Evolutionary conservation across 2,113 vertebrate genomes (phyloP).

Genomic region (Empidonax traillii): DNA sequence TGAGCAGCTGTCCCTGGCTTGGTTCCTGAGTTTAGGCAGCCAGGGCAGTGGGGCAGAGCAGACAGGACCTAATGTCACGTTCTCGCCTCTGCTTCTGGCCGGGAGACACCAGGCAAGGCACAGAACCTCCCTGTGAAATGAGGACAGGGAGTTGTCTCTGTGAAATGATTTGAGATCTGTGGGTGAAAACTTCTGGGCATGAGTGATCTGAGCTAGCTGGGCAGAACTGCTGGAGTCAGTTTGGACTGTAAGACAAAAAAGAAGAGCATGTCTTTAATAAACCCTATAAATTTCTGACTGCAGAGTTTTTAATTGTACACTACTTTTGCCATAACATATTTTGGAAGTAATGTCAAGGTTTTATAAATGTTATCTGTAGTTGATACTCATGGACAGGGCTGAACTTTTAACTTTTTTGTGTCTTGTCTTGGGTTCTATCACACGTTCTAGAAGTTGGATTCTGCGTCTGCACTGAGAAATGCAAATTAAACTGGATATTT

Average conservation of each 20-base stretch:
- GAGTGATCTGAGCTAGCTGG: not conserved
- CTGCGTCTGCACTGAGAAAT: conserved; percentile 78
- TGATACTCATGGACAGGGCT: conserved; percentile 58
- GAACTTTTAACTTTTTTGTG: conserved; percentile 24
- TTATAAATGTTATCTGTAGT: conserved; percentile 39
- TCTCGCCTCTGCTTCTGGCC: not conserved
- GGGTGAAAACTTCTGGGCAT: not conserved
- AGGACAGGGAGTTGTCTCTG: not conserved
- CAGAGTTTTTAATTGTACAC: conserved; percentile 27
- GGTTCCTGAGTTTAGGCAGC: not conserved
- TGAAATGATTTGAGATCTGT: not conserved
- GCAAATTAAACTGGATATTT: conserved; percentile 79
- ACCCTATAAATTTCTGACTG: not conserved
- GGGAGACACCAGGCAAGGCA: accelerated
- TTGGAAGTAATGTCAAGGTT: conserved; percentile 40
- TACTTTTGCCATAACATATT: conserved; percentile 23
- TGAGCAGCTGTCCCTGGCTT: not conserved
- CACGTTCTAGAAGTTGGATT: conserved; percentile 57
- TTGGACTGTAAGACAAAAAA: not conserved
- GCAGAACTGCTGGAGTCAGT: not conserved
- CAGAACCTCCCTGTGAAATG: not conserved
- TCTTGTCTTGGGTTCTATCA: conserved; percentile 52
- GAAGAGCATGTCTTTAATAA: not conserved
- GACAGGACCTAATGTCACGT: accelerated
- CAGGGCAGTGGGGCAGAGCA: not conserved